phyloP scores from a whole-genome alignment of 2,113 vertebrate genomes.

The Rostratula benghalensis region DNA sequence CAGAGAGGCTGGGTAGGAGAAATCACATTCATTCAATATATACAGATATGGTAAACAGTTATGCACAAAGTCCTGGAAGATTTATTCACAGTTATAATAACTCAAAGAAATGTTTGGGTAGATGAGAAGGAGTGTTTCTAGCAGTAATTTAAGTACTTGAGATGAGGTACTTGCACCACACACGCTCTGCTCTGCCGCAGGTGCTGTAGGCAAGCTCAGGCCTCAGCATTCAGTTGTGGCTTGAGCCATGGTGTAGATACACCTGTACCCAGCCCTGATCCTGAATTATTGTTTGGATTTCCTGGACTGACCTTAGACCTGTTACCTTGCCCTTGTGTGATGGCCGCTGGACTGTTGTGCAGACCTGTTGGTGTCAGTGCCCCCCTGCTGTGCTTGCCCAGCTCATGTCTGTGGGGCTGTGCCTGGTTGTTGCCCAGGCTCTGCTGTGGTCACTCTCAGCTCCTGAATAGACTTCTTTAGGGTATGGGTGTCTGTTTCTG shows the following conservation, averaged over 20 bases:
- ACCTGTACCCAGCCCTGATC: neutral
- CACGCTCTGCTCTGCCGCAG: neutral
- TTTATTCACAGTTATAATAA: neutral
- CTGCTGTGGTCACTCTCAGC: neutral
- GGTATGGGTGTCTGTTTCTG: neutral
- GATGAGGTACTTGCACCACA: neutral
- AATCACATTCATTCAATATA: neutral
- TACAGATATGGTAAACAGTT: neutral
- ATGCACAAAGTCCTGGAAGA: neutral
- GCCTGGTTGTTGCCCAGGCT: no score
- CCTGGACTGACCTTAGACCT: neutral
- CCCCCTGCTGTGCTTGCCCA: no score
- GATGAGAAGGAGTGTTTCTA: neutral
- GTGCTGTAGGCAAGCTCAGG: neutral
- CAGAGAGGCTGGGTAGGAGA: neutral
- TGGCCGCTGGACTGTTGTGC: accelerated
- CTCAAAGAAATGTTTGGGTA: neutral
- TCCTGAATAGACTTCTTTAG: neutral
- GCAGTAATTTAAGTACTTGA: neutral
- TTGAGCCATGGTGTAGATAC: neutral
- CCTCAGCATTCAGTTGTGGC: neutral
- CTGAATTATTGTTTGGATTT: neutral
- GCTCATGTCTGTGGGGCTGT: neutral
- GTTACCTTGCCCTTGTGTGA: neutral
- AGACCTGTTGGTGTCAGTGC: neutral